Conservation (phyloP, 2,888 invertebrate species). For the Drosophila engyochracea region DNA sequence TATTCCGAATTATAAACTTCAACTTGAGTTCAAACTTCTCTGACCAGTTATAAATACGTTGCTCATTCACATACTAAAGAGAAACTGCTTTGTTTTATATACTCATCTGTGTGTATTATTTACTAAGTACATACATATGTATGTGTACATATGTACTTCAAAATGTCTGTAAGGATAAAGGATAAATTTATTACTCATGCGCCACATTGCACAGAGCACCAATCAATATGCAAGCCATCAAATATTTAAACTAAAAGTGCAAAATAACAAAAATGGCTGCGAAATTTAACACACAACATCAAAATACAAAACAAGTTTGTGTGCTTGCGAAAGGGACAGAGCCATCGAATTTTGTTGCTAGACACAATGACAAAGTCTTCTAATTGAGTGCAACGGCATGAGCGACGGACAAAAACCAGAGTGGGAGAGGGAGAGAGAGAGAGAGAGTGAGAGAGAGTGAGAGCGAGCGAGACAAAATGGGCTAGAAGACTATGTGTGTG, state of each 20-base stretch:
- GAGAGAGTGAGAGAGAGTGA: neutral
- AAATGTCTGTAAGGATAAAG: constrained; percentile 32
- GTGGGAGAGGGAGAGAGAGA: neutral
- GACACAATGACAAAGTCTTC: constrained; percentile 71
- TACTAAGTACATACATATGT: constrained; percentile 2
- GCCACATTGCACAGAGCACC: constrained; percentile 75
- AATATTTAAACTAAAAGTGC: constrained; percentile 79
- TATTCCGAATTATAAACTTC: neutral
- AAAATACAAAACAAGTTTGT: constrained; percentile 19
- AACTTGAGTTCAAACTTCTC: neutral
- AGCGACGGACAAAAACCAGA: constrained; percentile 6
- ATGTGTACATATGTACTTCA: neutral
- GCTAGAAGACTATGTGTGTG: constrained; percentile 16
- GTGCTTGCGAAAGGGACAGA: constrained; percentile 24
- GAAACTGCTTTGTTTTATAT: neutral
- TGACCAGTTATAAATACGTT: neutral
- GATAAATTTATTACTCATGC: constrained; percentile 73
- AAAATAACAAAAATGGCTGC: constrained; percentile 79
- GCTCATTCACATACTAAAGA: neutral
- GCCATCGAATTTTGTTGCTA: constrained; percentile 29
- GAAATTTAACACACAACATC: constrained; percentile 63
- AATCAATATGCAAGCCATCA: constrained; percentile 79
- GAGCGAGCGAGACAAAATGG: constrained; percentile 8
- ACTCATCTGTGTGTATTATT: neutral
- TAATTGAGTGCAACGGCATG: constrained; percentile 76